Evolutionary conservation across 2,888 invertebrate genomes (phyloP).

Genomic region (Eudemis profundana): DNA sequence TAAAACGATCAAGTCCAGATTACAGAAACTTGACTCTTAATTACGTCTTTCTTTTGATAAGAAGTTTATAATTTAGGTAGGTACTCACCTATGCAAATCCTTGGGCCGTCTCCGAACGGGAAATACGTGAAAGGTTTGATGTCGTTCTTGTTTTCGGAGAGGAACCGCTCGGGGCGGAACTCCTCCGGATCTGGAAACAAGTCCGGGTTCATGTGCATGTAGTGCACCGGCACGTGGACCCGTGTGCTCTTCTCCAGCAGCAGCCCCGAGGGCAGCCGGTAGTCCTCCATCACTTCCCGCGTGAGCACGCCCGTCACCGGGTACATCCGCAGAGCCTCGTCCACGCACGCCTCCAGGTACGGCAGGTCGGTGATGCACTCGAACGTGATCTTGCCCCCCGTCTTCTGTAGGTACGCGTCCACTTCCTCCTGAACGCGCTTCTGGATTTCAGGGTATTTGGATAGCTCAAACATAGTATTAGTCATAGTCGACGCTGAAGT

Average conservation of each 20-base stretch:
- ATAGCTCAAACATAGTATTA: constrained; percentile 61
- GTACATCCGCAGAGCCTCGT: constrained; percentile 64
- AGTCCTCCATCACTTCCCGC: constrained; percentile 66
- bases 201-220: constrained; percentile 63
- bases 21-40: too few species aligned
- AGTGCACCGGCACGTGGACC: constrained; percentile 67
- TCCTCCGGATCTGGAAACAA: constrained; percentile 66
- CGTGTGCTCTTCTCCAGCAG: constrained; percentile 62
- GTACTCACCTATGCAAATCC: constrained; percentile 71
- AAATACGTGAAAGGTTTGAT: constrained; percentile 66
- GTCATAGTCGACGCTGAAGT: constrained; percentile 61
- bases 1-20: too few species aligned
- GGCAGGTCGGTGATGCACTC: constrained; percentile 62
- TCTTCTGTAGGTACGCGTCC: constrained; percentile 55
- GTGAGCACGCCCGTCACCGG: constrained; percentile 64
- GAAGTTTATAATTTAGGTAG: too few species aligned
- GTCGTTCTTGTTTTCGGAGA: constrained; percentile 56
- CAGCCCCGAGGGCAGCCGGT: constrained; percentile 63
- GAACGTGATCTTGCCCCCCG: constrained; percentile 54
- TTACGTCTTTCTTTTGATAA: too few species aligned
- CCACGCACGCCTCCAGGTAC: constrained; percentile 61
- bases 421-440: constrained; percentile 57
- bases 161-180: constrained; percentile 68
- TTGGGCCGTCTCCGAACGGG: constrained; percentile 73
- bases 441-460: constrained; percentile 58